Conservation (phyloP, 2,888 invertebrate species). For the Eubasilissa splendida region DNA sequence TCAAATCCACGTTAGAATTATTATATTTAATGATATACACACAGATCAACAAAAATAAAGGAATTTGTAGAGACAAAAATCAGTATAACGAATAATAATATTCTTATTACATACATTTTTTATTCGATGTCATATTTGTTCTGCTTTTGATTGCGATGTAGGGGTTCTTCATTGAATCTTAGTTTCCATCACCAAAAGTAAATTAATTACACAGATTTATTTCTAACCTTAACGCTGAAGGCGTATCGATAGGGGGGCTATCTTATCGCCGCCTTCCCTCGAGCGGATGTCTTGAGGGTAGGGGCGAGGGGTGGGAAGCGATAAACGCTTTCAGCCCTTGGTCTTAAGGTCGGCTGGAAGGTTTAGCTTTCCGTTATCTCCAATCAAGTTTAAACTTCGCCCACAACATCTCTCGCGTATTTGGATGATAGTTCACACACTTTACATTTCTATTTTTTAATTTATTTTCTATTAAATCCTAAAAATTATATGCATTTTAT, state of each 20-base stretch:
- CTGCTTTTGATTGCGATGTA: too few relatives aligned
- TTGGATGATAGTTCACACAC: background rate
- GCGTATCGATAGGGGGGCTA: slow-evolving; percentile 52
- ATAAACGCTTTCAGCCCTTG: slow-evolving; percentile 53
- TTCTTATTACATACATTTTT: too few relatives aligned
- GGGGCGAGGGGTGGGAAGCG: slow-evolving; percentile 55
- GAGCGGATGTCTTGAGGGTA: slow-evolving; percentile 34
- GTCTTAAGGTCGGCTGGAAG: slow-evolving; percentile 45
- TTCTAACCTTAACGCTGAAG: slow-evolving; percentile 41
- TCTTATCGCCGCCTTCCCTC: slow-evolving; percentile 43
- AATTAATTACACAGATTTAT: slow-evolving; percentile 57
- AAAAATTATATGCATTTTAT: too few relatives aligned
- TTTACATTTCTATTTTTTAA: slow-evolving; percentile 15
- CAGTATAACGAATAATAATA: too few relatives aligned
- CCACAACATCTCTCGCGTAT: slow-evolving; percentile 33
- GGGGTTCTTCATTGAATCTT: background rate
- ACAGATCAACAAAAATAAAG: too few relatives aligned
- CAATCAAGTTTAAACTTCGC: slow-evolving; percentile 24
- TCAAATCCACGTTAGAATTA: too few relatives aligned
- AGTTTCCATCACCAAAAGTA: slow-evolving; percentile 19
- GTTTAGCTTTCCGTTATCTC: slow-evolving; percentile 43
- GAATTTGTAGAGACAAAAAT: too few relatives aligned
- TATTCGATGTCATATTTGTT: too few relatives aligned
- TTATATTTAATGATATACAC: too few relatives aligned
- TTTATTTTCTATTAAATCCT: too few relatives aligned